Conservation (phyloP, 2,888 invertebrate genomes). For the Punctoribates punctum region DNA sequence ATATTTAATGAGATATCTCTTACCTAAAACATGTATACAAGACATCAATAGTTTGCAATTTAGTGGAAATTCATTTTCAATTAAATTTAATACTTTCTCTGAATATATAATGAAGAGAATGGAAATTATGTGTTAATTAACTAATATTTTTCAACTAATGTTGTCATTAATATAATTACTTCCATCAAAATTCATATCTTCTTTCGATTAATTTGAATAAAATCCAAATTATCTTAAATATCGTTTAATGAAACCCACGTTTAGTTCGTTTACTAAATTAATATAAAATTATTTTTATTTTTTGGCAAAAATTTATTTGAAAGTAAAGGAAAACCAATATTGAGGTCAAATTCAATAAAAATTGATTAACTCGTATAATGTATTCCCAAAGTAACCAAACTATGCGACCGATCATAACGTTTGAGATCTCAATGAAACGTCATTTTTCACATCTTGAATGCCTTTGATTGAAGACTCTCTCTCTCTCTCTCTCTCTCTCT, state of each 20-base stretch:
- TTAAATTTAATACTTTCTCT: neutral
- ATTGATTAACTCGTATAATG: constrained; percentile 8
- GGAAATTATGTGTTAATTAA: neutral
- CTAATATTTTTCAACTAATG: neutral
- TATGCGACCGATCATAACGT: neutral
- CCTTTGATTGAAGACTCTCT: neutral
- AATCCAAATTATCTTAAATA: neutral
- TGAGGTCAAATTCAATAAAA: neutral
- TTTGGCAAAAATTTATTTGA: neutral
- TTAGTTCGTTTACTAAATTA: neutral
- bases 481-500: constrained; percentile 27
- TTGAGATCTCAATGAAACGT: neutral
- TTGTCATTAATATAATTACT: constrained; percentile 5
- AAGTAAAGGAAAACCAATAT: neutral
- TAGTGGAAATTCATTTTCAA: neutral
- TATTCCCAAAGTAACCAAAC: constrained; percentile 2
- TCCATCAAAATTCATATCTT: neutral
- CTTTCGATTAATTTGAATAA: neutral
- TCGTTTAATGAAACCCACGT: neutral
- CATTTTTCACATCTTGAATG: constrained; percentile 16
- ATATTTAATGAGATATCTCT: constrained; percentile 3
- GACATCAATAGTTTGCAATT: neutral
- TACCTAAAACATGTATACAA: neutral
- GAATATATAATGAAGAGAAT: neutral
- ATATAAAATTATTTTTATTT: neutral